Evolutionary conservation across 2,797 vertebrate species (phyloP).

Genomic region (Leptodactylus fallax): DNA sequence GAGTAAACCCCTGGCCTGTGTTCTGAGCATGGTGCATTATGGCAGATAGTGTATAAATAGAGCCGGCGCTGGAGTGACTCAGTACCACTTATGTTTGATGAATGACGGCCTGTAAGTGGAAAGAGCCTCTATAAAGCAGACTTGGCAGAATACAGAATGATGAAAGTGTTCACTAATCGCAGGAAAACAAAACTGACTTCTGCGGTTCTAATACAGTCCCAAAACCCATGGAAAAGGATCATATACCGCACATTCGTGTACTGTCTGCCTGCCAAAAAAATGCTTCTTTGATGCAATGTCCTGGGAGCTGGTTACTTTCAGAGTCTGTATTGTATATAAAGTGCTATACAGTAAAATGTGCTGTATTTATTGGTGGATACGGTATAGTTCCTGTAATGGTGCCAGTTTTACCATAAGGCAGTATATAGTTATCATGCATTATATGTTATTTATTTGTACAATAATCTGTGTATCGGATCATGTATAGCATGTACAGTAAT

Average conservation of each 20-base stretch:
- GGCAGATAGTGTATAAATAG: slow-evolving; percentile 38
- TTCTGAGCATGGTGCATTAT: slow-evolving; percentile 36
- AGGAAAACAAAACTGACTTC: slow-evolving; percentile 39
- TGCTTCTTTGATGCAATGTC: slow-evolving; percentile 18
- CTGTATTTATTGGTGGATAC: background rate
- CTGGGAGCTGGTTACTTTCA: slow-evolving; percentile 18
- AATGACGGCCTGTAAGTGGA: slow-evolving; percentile 39
- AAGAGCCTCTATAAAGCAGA: slow-evolving; percentile 52
- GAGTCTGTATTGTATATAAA: background rate
- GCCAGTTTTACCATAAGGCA: too few relatives aligned
- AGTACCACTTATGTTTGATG: slow-evolving; percentile 34
- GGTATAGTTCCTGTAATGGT: slow-evolving; percentile 9
- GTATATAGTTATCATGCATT: background rate
- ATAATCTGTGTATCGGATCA: too few relatives aligned
- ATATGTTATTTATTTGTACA: too few relatives aligned
- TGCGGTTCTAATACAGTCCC: slow-evolving; percentile 14
- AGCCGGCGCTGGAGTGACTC: slow-evolving; percentile 28
- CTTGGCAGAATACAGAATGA: slow-evolving; percentile 36
- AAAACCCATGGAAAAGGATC: slow-evolving; percentile 18
- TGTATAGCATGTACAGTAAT: too few relatives aligned
- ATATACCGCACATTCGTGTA: slow-evolving; percentile 7
- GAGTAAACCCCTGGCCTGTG: slow-evolving; percentile 14
- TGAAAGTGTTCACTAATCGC: slow-evolving; percentile 50
- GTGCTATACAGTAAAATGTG: background rate
- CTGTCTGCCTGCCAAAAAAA: background rate